Base-by-base conservation (phyloP, 1,140 invertebrate genomes). In the Drosophila kohkoa region DNA sequence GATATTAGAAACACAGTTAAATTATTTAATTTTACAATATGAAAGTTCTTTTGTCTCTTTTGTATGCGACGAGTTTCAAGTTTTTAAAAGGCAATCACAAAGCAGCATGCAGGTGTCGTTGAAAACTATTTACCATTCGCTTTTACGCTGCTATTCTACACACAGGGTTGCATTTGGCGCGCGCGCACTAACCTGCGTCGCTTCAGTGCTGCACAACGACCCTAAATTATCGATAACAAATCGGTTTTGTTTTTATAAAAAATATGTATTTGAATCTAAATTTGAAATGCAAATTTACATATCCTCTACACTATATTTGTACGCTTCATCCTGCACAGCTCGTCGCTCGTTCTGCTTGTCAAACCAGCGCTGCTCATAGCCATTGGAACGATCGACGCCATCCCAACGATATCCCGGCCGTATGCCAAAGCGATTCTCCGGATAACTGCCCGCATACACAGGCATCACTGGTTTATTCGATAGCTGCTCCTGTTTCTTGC, bases 381-480 rank as follows among this genome's bases (percentile, higher is more conserved):
- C 99, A 93, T 97, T 99, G 3, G 98, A 99, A 20, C 99, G 93
- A 90, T 99, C 98, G 0, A 99, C 98, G 1, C 99, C 99, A 93
- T 99, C 99, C 99, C 99, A 99, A 41, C 98, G 94, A 93, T 98
- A 96, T 0, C 99, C 99, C 0, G 99, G 99, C 54, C 94, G 93
- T 68, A 99, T 98, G 43, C 95, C 95, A 93, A 96, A 99, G 7
- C 99, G 94, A 94, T 99, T 99, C 45, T 97, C 97, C 43, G 96
- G 96, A 79, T 94, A 96, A 28, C 95, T 95, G 2, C 98, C 98
- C 87, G 96, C 94, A 89, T 98, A 99, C 13, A 93, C 93, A 13
- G 96, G 97, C 92, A 93, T 94, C 20, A 70, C 73, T 30, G 80
- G 78, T 16, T 78, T 86, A 20, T 82, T 68, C 5, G 59, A 75